These are phyloP conservation scores for Cephus nigrinus DNA, from an alignment of 2,888 invertebrate genomes.

Conservation along the genomic window DNA sequence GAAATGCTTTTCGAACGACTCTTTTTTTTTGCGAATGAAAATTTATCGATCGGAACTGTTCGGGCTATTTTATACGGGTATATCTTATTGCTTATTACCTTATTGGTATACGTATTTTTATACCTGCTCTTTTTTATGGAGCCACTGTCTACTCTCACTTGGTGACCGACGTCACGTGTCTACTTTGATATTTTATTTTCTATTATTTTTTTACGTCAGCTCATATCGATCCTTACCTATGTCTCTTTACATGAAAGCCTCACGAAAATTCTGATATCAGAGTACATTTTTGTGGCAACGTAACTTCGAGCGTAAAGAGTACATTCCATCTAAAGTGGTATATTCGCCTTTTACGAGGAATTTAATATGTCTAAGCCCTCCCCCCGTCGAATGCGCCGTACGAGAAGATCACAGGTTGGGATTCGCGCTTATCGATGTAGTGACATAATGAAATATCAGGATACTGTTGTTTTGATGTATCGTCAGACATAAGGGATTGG, in stretches of 20 bases:
- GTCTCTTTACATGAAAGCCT: background rate
- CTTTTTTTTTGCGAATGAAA: background rate
- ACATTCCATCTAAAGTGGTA: constrained; percentile 23
- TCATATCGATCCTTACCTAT: background rate
- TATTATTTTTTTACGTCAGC: background rate
- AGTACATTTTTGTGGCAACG: background rate
- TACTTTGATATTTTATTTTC: background rate
- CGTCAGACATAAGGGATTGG: background rate
- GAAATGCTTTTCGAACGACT: constrained; percentile 6
- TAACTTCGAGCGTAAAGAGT: background rate
- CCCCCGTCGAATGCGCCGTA: background rate
- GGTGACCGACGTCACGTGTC: background rate
- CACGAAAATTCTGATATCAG: background rate
- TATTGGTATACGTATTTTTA: background rate
- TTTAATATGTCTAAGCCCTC: constrained; percentile 27
- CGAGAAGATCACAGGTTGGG: background rate
- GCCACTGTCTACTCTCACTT: background rate
- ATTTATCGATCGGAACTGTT: background rate
- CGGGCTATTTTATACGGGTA: background rate
- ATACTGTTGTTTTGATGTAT: background rate
- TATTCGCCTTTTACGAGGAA: constrained; percentile 28
- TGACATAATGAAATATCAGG: background rate
- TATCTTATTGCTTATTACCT: background rate
- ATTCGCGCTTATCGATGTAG: background rate
- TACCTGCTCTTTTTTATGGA: background rate